Conservation (phyloP, 1,140 invertebrate genomes). For the Octopus sinensis region DNA sequence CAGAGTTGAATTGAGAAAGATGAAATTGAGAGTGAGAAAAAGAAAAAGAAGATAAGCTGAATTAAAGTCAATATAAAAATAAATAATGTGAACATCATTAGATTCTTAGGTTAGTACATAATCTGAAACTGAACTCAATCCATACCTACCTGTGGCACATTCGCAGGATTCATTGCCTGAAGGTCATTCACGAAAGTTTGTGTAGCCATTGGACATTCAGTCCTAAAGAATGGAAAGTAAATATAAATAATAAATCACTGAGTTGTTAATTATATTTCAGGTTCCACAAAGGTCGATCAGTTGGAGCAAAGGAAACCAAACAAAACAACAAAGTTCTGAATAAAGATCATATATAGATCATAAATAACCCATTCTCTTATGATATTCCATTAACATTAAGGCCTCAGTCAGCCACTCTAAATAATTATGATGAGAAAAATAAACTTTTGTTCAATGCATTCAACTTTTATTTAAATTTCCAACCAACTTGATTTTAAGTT, state of each 20-base stretch:
- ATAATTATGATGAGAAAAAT: background rate
- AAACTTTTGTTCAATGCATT: no score
- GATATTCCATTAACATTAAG: background rate
- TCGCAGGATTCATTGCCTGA: constrained; percentile 55
- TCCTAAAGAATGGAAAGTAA: constrained; percentile 22
- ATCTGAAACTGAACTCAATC: no score
- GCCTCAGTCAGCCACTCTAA: background rate
- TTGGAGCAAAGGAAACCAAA: no score
- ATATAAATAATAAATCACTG: background rate
- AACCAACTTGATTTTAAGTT: background rate
- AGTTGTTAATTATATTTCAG: no score
- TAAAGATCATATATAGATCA: background rate
- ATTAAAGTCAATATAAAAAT: no score
- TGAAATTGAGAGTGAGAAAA: no score
- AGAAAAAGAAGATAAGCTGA: no score
- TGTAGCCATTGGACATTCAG: constrained; percentile 49
- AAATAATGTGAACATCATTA: background rate
- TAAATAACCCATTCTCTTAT: constrained; percentile 3
- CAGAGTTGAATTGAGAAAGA: no score
- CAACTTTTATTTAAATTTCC: no score
- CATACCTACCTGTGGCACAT: constrained; percentile 30
- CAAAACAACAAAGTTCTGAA: background rate
- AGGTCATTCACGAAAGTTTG: constrained; percentile 58
- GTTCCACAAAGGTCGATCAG: no score
- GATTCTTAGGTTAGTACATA: background rate